A percentile compares a stretch with the other conserved stretches of the same genome.
phyloP scores from a whole-genome alignment of 2,888 invertebrate genomes.

The Lasioglossum lativentre region DNA sequence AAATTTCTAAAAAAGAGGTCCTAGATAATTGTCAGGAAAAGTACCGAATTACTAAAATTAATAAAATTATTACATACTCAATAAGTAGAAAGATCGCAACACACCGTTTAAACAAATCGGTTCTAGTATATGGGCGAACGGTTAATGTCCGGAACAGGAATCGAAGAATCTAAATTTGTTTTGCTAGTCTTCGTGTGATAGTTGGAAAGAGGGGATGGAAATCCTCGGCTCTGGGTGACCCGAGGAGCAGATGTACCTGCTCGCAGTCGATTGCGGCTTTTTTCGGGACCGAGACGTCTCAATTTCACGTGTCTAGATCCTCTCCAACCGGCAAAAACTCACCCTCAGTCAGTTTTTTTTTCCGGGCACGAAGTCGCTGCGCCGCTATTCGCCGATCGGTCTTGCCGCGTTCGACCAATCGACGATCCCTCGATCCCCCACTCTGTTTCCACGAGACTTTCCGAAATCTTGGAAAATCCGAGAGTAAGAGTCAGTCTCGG shows the following conservation, averaged over 20 bases:
- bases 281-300: conserved; percentile 82
- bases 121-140: neutral
- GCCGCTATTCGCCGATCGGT: conserved; percentile 53
- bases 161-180: neutral
- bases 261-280: conserved; percentile 80
- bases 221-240: neutral
- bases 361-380: conserved; percentile 36
- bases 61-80: no score
- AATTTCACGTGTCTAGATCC: conserved; percentile 80
- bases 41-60: neutral
- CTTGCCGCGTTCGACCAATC: conserved; percentile 67
- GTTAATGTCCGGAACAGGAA: neutral
- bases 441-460: conserved; percentile 59
- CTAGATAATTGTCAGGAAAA: neutral
- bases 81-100: neutral
- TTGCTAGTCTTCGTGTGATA: neutral
- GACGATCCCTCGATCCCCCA: conserved; percentile 50
- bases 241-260: conserved; percentile 81
- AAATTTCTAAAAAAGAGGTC: no score
- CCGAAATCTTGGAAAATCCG: conserved; percentile 71
- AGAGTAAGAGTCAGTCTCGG: conserved; percentile 56
- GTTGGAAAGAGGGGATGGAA: neutral
- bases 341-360: conserved; percentile 62
- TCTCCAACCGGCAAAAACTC: conserved; percentile 53
- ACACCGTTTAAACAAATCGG: neutral